Percentiles rank a stretch among this genome's conserved stretches.
These are phyloP conservation scores for Apodemia mormo DNA, from an alignment of 2,888 invertebrate genomes.

Conservation along the genomic window DNA sequence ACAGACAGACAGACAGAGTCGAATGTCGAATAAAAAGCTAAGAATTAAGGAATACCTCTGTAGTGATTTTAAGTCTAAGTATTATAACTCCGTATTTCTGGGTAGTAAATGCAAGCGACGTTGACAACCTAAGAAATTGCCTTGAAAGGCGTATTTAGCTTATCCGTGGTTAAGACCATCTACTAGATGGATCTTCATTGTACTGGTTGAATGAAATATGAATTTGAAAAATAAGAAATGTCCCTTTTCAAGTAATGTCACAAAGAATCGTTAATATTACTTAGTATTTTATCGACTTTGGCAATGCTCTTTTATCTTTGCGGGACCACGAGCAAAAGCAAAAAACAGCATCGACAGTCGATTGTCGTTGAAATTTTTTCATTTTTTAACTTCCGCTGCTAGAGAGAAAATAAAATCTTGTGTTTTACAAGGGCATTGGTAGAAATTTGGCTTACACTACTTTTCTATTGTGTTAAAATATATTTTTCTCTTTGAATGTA, in stretches of 20 bases:
- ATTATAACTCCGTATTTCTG: no score
- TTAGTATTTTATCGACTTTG: slow-evolving; percentile 25
- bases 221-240: no score
- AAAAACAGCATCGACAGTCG: slow-evolving; percentile 25
- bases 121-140: no score
- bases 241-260: neutral
- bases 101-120: no score
- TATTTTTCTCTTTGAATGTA: neutral
- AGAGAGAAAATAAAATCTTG: slow-evolving; percentile 33
- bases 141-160: no score
- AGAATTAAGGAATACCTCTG: no score
- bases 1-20: no score
- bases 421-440: slow-evolving; percentile 30
- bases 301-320: slow-evolving; percentile 24
- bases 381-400: slow-evolving; percentile 24
- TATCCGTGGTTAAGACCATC: no score
- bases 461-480: slow-evolving; percentile 26
- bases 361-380: slow-evolving; percentile 25
- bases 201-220: no score
- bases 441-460: slow-evolving; percentile 19
- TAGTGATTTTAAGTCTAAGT: no score
- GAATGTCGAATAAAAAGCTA: no score
- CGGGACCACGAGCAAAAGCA: slow-evolving; percentile 23
- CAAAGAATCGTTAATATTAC: slow-evolving; percentile 17
- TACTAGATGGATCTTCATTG: no score